Base-by-base conservation (phyloP, 2,113 vertebrate species). In the Cynopterus brachyotis region DNA sequence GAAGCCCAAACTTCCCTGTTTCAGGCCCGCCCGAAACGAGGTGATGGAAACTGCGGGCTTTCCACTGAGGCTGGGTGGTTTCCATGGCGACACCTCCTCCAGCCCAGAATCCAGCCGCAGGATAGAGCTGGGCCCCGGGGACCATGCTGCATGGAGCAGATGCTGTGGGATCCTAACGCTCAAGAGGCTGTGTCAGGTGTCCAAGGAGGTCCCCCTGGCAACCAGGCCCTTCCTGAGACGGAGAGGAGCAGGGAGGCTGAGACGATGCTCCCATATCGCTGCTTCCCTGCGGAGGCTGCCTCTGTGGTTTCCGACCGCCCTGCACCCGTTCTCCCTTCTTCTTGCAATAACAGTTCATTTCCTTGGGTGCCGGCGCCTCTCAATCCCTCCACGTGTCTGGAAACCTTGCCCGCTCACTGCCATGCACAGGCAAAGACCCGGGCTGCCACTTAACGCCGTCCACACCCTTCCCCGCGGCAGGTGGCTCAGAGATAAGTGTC, bases 51-150 rank as follows among this genome's bases (percentile, higher is more conserved):
- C 93, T 9, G 40, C 28, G 94, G 70, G 69, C 64, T 94, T 95
- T 89, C 95, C 91, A 70, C 37, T 0, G 67, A 40, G 45, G 47
- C 40, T 9, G 26, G 91, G 97, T 79, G 30, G 90, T 97, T 97
- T 95, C 97, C 96, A 59, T 72, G 89, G 93, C 89, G 94, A 97
- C 69, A 12, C 47, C 37, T 42, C 55, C 57, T 53, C 13, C 37
- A 47, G 55, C 59, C 57, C 69, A 15, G 57, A 67, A 64, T 11
- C 32, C 32, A 75, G 59, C 86, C 45, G 10, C 81, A 45, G 22
- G 60, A 19, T 53, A 11, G 3, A 3, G 24, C 28, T 0, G 9
- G 69, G 42, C 79, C 91, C 3, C 4, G 6, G 64, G 82, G 91
- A 55, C 45, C 32, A 20, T 0, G 84, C 15, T 9, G 4, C 67